phyloP scores from a whole-genome alignment of 2,888 invertebrate genomes.

The Agonopterix arenella region DNA sequence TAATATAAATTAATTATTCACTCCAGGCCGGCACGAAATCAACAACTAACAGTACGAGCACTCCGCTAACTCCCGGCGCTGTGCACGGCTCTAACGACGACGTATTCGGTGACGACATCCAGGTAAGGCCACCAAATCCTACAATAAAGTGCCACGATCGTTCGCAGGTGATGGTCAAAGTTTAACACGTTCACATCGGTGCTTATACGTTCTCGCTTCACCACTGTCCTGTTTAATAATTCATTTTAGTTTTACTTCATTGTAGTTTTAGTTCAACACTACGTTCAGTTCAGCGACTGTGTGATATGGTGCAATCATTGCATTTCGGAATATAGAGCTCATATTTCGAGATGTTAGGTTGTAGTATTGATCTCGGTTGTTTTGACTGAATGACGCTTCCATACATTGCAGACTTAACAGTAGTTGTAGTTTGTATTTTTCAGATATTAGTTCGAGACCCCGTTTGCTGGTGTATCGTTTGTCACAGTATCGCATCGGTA shows the following conservation, averaged over 20 bases:
- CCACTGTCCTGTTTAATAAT: constrained; percentile 19
- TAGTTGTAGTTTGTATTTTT: constrained; percentile 22
- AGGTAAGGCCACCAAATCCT: constrained; percentile 45
- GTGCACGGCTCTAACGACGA: constrained; percentile 66
- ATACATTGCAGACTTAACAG: constrained; percentile 28
- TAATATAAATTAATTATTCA: constrained; percentile 21
- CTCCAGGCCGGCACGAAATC: constrained; percentile 56
- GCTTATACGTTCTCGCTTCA: constrained; percentile 50
- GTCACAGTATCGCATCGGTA: neutral
- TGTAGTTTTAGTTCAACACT: constrained; percentile 28
- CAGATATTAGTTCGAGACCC: constrained; percentile 13
- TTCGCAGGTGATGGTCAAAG: constrained; percentile 61
- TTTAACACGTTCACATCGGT: constrained; percentile 73
- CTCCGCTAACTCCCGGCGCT: constrained; percentile 57
- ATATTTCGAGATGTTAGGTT: constrained; percentile 56
- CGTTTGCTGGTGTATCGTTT: constrained; percentile 4
- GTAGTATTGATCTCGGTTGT: constrained; percentile 30
- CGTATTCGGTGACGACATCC: constrained; percentile 65
- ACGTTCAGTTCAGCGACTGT: constrained; percentile 23
- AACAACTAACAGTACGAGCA: constrained; percentile 65
- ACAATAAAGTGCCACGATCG: constrained; percentile 3
- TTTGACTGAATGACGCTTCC: constrained; percentile 24
- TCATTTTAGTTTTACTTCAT: constrained; percentile 20
- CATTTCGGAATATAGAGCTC: constrained; percentile 69
- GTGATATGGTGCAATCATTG: constrained; percentile 35